phyloP scores from a whole-genome alignment of 1,140 invertebrate species.

The Euschistus heros region DNA sequence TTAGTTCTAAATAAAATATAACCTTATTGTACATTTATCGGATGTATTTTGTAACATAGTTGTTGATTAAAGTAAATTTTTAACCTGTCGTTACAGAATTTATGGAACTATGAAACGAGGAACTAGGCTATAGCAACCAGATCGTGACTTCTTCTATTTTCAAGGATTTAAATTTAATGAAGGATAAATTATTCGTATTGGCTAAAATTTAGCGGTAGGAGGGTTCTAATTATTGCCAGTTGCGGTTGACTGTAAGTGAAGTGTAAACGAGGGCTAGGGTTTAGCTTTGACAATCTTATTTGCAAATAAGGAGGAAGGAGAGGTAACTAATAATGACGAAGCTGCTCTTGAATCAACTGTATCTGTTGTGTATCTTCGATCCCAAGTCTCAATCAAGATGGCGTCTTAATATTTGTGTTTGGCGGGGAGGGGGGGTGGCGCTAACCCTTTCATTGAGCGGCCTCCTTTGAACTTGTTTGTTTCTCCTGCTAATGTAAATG shows the following conservation, averaged over 20 bases:
- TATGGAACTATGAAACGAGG: too few species aligned
- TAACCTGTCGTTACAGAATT: too few species aligned
- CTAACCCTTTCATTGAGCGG: constrained; percentile 13
- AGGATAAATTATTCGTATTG: too few species aligned
- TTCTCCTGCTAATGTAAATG: constrained; percentile 18
- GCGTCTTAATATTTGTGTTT: constrained; percentile 26
- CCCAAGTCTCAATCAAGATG: constrained; percentile 25
- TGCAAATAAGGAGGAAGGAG: constrained; percentile 14
- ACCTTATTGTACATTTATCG: too few species aligned
- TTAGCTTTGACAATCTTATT: constrained; percentile 15
- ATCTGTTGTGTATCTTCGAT: constrained; percentile 25
- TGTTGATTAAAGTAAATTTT: too few species aligned
- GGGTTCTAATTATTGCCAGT: too few species aligned
- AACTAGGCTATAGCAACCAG: too few species aligned
- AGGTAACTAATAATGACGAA: constrained; percentile 15
- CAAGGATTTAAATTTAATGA: too few species aligned
- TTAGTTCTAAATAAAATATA: too few species aligned
- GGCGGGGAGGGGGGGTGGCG: neutral
- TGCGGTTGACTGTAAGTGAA: neutral
- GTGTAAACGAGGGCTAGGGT: neutral
- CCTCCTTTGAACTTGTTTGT: constrained; percentile 17
- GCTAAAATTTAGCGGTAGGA: too few species aligned
- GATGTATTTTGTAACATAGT: too few species aligned
- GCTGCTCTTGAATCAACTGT: constrained; percentile 18
- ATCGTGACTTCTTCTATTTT: too few species aligned